Conservation (phyloP, 2,113 vertebrate species). For the Strix uralensis region DNA sequence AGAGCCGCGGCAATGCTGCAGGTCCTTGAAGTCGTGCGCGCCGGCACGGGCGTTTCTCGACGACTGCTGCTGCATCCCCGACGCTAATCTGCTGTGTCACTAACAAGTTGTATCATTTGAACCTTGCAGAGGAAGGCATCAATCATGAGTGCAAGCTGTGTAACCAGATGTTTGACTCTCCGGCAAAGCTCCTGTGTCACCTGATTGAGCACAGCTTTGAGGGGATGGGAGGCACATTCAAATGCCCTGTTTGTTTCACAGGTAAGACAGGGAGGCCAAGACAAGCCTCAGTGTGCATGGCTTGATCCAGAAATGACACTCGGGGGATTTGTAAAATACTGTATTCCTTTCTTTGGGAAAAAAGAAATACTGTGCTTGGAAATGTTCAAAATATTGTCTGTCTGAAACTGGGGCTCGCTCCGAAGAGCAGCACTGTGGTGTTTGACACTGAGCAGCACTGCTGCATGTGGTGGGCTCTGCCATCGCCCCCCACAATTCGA, state of each 20-base stretch:
- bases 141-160: conserved; percentile 99
- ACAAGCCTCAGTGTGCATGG: conserved; percentile 65
- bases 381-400: neutral
- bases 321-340: conserved; percentile 63
- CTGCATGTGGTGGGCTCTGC: rapidly evolving
- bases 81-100: conserved; percentile 68
- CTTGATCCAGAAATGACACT: conserved; percentile 65
- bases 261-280: conserved; percentile 80
- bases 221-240: conserved; percentile 99
- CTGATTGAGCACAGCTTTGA: conserved; percentile 99
- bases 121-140: conserved; percentile 99
- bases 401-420: neutral
- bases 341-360: conserved; percentile 27
- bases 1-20: rapidly evolving
- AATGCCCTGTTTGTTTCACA: conserved; percentile 99
- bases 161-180: conserved; percentile 99
- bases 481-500: rapidly evolving
- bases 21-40: neutral
- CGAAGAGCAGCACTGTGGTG: neutral
- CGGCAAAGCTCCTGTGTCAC: conserved; percentile 99
- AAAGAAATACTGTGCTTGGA: conserved; percentile 15
- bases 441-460: neutral
- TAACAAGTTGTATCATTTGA: conserved; percentile 78
- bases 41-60: neutral
- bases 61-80: conserved; percentile 19